These are phyloP conservation scores for Melieria picta DNA, from an alignment of 2,888 invertebrate genomes.

Conservation along the genomic window DNA sequence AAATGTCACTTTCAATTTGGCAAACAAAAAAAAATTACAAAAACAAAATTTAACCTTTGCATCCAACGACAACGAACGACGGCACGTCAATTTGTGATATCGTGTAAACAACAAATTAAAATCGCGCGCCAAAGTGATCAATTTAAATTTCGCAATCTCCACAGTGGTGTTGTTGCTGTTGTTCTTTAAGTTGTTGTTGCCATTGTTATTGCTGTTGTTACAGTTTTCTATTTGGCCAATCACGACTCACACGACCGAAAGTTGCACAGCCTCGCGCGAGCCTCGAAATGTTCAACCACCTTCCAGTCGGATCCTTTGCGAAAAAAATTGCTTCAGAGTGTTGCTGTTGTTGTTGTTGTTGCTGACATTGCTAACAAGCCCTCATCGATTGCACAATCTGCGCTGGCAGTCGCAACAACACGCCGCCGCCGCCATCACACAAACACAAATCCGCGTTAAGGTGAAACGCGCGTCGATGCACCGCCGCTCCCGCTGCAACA, in stretches of 20 bases:
- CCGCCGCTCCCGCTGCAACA: background rate
- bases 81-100: slow-evolving; percentile 14
- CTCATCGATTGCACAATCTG: slow-evolving; percentile 12
- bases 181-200: slow-evolving; percentile 8
- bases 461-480: background rate
- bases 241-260: too few relatives aligned
- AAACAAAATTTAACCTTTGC: too few relatives aligned
- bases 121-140: slow-evolving; percentile 27
- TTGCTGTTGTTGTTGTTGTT: slow-evolving; percentile 8
- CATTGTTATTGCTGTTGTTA: slow-evolving; percentile 4
- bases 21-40: too few relatives aligned
- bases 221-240: too few relatives aligned
- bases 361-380: slow-evolving; percentile 9
- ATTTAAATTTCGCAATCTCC: slow-evolving; percentile 26
- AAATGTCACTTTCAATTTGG: too few relatives aligned
- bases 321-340: background rate
- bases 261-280: too few relatives aligned
- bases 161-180: background rate
- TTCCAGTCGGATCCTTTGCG: too few relatives aligned
- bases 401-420: background rate
- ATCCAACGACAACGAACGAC: too few relatives aligned
- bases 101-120: slow-evolving; percentile 32
- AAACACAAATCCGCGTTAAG: too few relatives aligned
- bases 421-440: background rate
- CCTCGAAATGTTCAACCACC: too few relatives aligned